phyloP scores from a whole-genome alignment of 1,140 invertebrate species.

The Contarinia nasturtii region DNA sequence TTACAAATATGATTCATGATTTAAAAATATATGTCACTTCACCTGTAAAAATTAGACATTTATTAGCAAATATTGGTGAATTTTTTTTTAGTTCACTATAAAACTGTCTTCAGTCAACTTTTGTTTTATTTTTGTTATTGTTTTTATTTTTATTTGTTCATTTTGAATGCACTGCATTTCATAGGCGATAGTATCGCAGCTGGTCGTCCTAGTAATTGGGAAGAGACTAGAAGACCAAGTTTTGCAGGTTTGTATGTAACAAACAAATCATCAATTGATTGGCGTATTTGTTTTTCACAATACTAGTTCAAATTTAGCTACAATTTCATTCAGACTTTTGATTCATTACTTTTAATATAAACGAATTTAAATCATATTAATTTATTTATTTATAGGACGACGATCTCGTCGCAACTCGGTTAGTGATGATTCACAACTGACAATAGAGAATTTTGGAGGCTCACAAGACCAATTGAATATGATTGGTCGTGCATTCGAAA shows the following conservation, averaged over 20 bases:
- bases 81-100: too few species aligned
- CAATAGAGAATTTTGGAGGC: conserved; percentile 81
- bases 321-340: too few species aligned
- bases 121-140: conserved; percentile 2
- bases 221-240: conserved; percentile 45
- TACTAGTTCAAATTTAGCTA: too few species aligned
- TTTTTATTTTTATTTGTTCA: conserved; percentile 2
- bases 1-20: too few species aligned
- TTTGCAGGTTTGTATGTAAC: conserved; percentile 38
- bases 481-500: conserved; percentile 28
- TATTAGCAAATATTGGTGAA: too few species aligned
- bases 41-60: too few species aligned
- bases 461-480: conserved; percentile 58
- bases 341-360: neutral
- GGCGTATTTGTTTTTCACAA: too few species aligned
- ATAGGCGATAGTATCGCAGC: conserved; percentile 38
- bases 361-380: neutral
- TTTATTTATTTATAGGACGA: conserved; percentile 22
- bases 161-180: neutral
- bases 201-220: conserved; percentile 68
- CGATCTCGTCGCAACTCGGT: conserved; percentile 67
- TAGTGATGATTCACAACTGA: conserved; percentile 72
- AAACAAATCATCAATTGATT: neutral
- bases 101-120: too few species aligned
- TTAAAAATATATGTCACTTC: too few species aligned